Conservation (phyloP, 2,888 invertebrate species). For the Acanthococcus lagerstroemiae region DNA sequence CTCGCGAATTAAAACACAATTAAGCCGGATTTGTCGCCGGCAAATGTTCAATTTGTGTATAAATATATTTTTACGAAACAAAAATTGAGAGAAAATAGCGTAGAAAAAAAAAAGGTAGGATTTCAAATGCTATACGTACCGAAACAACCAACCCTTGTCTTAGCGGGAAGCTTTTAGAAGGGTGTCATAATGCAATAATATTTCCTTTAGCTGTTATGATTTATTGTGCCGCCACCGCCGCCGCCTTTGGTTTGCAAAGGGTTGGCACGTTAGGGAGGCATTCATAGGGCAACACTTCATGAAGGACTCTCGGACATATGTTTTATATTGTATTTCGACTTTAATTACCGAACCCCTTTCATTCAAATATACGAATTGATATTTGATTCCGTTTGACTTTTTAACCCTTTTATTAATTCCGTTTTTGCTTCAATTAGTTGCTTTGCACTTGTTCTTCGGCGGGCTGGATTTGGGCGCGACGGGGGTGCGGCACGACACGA, state of each 20-base stretch:
- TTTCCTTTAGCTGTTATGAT: conserved; percentile 29
- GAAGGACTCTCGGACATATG: conserved; percentile 29
- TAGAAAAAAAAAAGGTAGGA: conserved; percentile 3
- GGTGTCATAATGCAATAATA: conserved; percentile 30
- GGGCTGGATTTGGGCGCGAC: too few species aligned
- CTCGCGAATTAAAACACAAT: conserved; percentile 23
- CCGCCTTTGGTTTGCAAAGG: conserved; percentile 4
- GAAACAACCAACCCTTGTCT: conserved; percentile 14
- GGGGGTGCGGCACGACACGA: too few species aligned
- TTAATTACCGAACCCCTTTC: conserved; percentile 26
- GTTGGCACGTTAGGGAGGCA: conserved; percentile 20
- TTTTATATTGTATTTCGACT: conserved; percentile 29
- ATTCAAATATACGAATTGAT: conserved; percentile 29
- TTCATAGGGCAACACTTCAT: conserved; percentile 28
- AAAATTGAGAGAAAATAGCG: neutral
- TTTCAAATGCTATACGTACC: neutral
- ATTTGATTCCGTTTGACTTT: conserved; percentile 30
- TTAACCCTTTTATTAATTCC: conserved; percentile 19
- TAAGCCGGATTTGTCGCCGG: conserved; percentile 26
- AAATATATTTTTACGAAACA: neutral
- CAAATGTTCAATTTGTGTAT: conserved; percentile 19
- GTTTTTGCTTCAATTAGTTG: conserved; percentile 25
- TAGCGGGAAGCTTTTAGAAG: conserved; percentile 17
- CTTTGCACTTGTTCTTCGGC: conserved; percentile 23
- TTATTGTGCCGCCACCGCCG: conserved; percentile 18